These are phyloP conservation scores for Pycnomerus fuliginosus DNA, from an alignment of 2,888 invertebrate species.

Conservation along the genomic window DNA sequence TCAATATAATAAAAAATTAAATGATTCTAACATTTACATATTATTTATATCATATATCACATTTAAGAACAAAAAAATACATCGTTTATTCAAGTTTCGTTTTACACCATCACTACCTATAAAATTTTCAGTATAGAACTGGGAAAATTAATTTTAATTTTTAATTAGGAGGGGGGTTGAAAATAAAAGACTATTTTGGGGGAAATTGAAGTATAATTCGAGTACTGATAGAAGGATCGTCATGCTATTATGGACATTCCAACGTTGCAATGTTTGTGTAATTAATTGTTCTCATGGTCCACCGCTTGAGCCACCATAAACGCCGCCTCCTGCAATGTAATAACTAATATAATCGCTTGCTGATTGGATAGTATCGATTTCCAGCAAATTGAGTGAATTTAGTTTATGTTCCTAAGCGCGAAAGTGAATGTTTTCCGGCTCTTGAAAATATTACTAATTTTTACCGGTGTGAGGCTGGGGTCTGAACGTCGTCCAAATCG, in stretches of 20 bases:
- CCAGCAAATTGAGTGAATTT: no score
- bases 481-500: constrained; percentile 77
- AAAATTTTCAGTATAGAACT: background rate
- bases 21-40: background rate
- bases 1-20: background rate
- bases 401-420: background rate
- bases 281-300: constrained; percentile 23
- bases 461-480: constrained; percentile 62
- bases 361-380: constrained; percentile 8
- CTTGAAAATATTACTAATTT: constrained; percentile 12
- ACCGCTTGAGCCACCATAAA: constrained; percentile 25
- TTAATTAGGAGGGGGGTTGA: constrained; percentile 1
- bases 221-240: constrained; percentile 11
- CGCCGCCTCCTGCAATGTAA: constrained; percentile 21
- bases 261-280: constrained; percentile 15
- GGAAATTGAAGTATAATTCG: constrained; percentile 13
- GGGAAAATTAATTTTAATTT: constrained; percentile 7
- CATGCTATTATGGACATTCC: constrained; percentile 11
- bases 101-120: background rate
- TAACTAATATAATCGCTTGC: constrained; percentile 8
- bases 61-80: constrained; percentile 4
- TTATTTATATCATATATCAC: constrained; percentile 1
- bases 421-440: no score
- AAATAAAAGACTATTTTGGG: constrained; percentile 15
- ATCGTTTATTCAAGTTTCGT: background rate